These are phyloP conservation scores for Coelinius sp. DNA, from an alignment of 2,888 invertebrate genomes.

Conservation along the genomic window DNA sequence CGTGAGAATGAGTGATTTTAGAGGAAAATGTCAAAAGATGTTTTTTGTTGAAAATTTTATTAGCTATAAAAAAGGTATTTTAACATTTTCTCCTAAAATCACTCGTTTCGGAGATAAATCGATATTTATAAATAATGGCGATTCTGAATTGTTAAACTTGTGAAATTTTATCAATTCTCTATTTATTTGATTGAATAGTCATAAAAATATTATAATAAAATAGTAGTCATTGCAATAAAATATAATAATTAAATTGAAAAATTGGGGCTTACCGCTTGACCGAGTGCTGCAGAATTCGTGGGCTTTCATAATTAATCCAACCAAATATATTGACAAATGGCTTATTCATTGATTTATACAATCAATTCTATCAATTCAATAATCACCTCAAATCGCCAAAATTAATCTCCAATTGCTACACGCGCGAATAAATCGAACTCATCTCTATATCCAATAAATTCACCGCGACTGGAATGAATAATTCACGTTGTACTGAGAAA, in stretches of 20 bases:
- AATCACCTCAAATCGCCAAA: neutral
- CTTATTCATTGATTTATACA: slow-evolving; percentile 52
- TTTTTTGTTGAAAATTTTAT: too few relatives aligned
- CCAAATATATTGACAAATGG: slow-evolving; percentile 57
- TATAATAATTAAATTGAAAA: slow-evolving; percentile 4
- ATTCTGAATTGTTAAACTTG: too few relatives aligned
- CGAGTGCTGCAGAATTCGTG: slow-evolving; percentile 58
- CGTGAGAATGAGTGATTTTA: too few relatives aligned
- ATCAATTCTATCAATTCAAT: slow-evolving; percentile 16
- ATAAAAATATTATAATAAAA: too few relatives aligned
- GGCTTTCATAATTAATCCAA: slow-evolving; percentile 48
- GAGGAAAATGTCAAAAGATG: too few relatives aligned
- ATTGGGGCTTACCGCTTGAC: slow-evolving; percentile 55
- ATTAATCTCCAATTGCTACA: slow-evolving; percentile 9
- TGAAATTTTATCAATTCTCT: too few relatives aligned
- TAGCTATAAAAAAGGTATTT: too few relatives aligned
- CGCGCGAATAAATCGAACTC: slow-evolving; percentile 6
- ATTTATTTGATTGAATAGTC: too few relatives aligned
- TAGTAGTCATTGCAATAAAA: neutral
- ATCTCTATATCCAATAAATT: neutral
- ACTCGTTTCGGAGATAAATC: too few relatives aligned
- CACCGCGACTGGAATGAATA: neutral
- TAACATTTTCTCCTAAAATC: too few relatives aligned
- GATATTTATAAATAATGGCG: too few relatives aligned
- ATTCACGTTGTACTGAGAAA: neutral